Conservation (phyloP, 2,797 vertebrate species). For the Lagodon rhomboides region DNA sequence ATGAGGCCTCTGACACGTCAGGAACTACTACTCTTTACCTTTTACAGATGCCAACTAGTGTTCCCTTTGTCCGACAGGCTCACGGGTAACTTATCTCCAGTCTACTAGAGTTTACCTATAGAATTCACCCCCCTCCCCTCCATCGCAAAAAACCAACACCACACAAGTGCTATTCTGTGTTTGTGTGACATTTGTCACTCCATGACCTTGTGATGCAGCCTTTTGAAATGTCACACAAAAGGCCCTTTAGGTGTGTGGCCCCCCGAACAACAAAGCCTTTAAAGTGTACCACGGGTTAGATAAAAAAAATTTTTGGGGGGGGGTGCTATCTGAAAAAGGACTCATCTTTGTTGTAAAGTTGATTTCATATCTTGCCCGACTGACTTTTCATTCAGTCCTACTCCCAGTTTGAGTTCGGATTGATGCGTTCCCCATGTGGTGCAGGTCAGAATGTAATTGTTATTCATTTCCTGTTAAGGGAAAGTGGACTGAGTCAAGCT, state of each 20-base stretch:
- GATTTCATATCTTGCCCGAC: slow-evolving; percentile 20
- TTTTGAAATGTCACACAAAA: slow-evolving; percentile 83
- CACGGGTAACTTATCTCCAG: slow-evolving; percentile 74
- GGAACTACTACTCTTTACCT: slow-evolving; percentile 79
- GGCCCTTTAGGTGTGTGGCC: slow-evolving; percentile 68
- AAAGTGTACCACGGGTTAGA: slow-evolving; percentile 53
- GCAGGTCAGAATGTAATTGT: slow-evolving; percentile 45
- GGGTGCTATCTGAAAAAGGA: slow-evolving; percentile 12
- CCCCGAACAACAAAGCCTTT: slow-evolving; percentile 72
- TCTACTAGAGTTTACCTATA: slow-evolving; percentile 87
- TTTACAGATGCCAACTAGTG: slow-evolving; percentile 71
- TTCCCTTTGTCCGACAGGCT: slow-evolving; percentile 74
- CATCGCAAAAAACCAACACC: slow-evolving; percentile 45
- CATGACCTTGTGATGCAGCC: slow-evolving; percentile 78
- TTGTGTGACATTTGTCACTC: slow-evolving; percentile 74
- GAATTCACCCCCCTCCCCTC: slow-evolving; percentile 65
- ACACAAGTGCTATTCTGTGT: slow-evolving; percentile 75
- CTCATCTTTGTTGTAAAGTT: slow-evolving; percentile 44
- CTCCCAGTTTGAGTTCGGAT: slow-evolving; percentile 7
- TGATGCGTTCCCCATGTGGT: slow-evolving; percentile 5
- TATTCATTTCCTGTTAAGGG: slow-evolving; percentile 54
- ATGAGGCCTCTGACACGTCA: slow-evolving; percentile 79
- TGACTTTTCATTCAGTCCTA: slow-evolving; percentile 6
- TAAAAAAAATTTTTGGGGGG: slow-evolving; percentile 46
- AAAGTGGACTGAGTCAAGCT: slow-evolving; percentile 73